Percentiles rank a stretch among this genome's conserved stretches.
These are phyloP conservation scores for Porites cylindrica DNA, from an alignment of 92 coral and sea anemone genomes.

Conservation along the genomic window DNA sequence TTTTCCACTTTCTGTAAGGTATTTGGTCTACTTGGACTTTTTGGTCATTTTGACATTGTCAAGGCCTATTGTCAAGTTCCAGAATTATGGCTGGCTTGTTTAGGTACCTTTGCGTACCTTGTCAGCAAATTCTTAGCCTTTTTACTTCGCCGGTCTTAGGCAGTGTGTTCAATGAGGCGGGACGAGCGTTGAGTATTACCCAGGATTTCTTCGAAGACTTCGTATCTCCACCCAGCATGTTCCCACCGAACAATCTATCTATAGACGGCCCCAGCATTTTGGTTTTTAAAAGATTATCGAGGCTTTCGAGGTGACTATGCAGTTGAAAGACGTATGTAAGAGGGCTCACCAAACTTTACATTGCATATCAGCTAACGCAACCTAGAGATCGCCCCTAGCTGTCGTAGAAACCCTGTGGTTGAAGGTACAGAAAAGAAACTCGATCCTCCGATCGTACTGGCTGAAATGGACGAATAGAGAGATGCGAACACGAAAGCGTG, in stretches of 20 bases:
- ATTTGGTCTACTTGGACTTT: background rate
- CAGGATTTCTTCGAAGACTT: background rate
- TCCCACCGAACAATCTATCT: background rate
- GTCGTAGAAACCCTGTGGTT: no score
- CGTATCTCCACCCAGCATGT: background rate
- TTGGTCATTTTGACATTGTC: background rate
- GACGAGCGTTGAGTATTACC: background rate
- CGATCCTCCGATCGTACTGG: no score
- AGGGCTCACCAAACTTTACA: no score
- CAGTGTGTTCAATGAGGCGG: background rate
- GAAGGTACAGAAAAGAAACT: no score
- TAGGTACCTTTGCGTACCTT: background rate
- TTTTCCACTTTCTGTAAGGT: background rate
- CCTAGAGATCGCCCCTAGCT: no score
- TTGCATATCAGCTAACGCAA: no score
- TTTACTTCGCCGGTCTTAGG: background rate
- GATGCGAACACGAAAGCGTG: no score
- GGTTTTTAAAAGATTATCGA: no score
- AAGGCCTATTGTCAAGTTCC: background rate
- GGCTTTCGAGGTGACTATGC: no score
- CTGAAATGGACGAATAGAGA: no score
- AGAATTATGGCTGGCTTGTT: background rate
- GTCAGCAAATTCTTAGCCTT: background rate
- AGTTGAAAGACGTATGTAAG: no score
- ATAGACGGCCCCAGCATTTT: background rate